Evolutionary conservation across 1,140 invertebrate genomes (phyloP).

Genomic region (Achroia grisella): DNA sequence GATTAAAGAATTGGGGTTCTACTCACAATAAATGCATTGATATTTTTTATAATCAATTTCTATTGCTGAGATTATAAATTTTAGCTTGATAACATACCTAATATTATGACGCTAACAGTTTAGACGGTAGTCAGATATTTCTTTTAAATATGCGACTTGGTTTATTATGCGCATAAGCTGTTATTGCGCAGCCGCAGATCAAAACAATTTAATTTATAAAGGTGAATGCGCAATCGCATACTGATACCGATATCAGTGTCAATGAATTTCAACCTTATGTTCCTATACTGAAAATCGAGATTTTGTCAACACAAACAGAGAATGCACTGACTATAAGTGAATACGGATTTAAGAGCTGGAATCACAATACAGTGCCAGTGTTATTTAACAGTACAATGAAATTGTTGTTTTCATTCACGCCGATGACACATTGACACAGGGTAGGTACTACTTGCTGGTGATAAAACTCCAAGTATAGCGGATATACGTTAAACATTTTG

Average conservation of each 20-base stretch:
- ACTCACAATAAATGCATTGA: too few species aligned
- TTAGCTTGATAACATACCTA: too few species aligned
- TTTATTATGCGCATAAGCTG: conserved; percentile 27
- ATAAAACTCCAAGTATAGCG: conserved; percentile 16
- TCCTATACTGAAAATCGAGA: too few species aligned
- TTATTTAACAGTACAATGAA: conserved; percentile 17
- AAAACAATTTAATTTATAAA: conserved; percentile 34
- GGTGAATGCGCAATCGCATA: conserved; percentile 15
- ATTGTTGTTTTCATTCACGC: conserved; percentile 12
- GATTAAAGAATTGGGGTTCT: too few species aligned
- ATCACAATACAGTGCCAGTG: neutral
- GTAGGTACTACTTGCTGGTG: neutral
- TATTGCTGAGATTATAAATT: too few species aligned
- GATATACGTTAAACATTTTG: conserved; percentile 6
- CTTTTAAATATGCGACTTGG: conserved; percentile 9
- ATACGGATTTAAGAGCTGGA: too few species aligned
- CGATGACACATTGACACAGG: conserved; percentile 9
- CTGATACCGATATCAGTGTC: conserved; percentile 6
- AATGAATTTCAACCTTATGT: too few species aligned
- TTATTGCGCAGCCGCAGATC: conserved; percentile 43
- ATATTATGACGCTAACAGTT: too few species aligned
- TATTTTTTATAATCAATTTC: too few species aligned
- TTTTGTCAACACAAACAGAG: too few species aligned
- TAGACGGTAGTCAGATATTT: too few species aligned
- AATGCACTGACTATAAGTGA: too few species aligned